These are phyloP conservation scores for Anthophora plumipes DNA, from an alignment of 2,888 invertebrate species.

Conservation along the genomic window DNA sequence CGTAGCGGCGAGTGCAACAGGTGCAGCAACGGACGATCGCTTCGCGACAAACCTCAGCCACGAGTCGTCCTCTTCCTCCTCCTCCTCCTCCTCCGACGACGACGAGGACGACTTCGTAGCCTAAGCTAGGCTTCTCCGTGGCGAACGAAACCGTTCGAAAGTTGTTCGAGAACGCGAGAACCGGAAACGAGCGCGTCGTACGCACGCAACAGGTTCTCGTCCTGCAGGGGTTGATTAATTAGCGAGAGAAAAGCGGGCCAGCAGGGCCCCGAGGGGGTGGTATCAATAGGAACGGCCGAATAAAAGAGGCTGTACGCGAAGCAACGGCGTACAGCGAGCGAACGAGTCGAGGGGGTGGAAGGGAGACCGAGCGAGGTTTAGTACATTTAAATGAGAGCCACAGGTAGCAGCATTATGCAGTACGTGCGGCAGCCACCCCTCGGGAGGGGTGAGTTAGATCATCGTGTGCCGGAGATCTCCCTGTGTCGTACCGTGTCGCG, in stretches of 20 bases:
- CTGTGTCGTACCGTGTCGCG: slow-evolving; percentile 66
- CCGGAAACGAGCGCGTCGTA: slow-evolving; percentile 38
- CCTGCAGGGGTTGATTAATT: slow-evolving; percentile 75
- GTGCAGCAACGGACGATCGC: slow-evolving; percentile 62
- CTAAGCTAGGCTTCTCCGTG: not conserved
- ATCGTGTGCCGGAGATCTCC: slow-evolving; percentile 72
- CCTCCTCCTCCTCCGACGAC: not conserved
- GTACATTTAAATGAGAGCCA: slow-evolving; percentile 83
- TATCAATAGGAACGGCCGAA: slow-evolving; percentile 73
- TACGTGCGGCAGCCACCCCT: slow-evolving; percentile 80
- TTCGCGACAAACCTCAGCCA: not conserved
- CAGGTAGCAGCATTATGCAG: slow-evolving; percentile 82
- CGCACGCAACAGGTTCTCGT: slow-evolving; percentile 77
- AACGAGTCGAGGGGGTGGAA: slow-evolving; percentile 53
- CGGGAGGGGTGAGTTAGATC: slow-evolving; percentile 78
- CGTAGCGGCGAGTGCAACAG: slow-evolving; percentile 70
- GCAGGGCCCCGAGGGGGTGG: slow-evolving; percentile 43
- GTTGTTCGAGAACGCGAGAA: not conserved
- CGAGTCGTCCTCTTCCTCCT: not conserved
- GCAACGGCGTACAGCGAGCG: slow-evolving; percentile 38
- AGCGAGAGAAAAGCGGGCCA: slow-evolving; percentile 56
- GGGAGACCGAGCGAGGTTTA: slow-evolving; percentile 73
- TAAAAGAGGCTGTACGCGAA: slow-evolving; percentile 66
- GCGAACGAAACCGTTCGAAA: not conserved
- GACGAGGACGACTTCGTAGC: not conserved